Evolutionary conservation across 2,888 invertebrate genomes (phyloP).

Genomic region (Ellobium chinense): DNA sequence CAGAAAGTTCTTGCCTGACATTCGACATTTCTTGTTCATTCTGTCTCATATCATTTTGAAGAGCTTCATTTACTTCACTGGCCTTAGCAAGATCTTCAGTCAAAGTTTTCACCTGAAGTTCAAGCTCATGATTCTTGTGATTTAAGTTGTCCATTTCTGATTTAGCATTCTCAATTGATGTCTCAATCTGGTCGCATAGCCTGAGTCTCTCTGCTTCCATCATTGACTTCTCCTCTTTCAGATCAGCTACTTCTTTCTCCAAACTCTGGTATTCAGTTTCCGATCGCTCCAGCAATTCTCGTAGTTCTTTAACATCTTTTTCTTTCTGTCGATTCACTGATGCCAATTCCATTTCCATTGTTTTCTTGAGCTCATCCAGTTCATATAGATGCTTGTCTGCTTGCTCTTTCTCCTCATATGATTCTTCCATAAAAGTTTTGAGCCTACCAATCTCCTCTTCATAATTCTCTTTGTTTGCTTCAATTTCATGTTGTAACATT

Average conservation of each 20-base stretch:
- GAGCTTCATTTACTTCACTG: background rate
- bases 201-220: conserved; percentile 28
- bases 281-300: conserved; percentile 14
- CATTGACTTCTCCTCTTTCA: conserved; percentile 8
- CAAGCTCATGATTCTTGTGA: background rate
- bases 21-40: conserved; percentile 38
- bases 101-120: conserved; percentile 14
- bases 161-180: conserved; percentile 5
- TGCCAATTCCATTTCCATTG: conserved; percentile 6
- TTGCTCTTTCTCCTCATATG: background rate
- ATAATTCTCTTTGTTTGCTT: background rate
- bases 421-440: conserved; percentile 1
- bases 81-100: conserved; percentile 6
- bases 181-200: conserved; percentile 30
- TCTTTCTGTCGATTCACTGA: conserved; percentile 22
- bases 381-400: background rate
- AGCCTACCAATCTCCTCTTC: background rate
- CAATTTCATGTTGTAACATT: conserved; percentile 33
- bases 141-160: conserved; percentile 23
- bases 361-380: conserved; percentile 17
- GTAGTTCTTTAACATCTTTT: conserved; percentile 37
- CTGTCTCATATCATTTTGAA: conserved; percentile 25
- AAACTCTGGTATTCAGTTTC: conserved; percentile 23
- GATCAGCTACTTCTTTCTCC: conserved; percentile 18
- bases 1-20: conserved; percentile 38